These are phyloP conservation scores for Acanthosepion esculentum DNA, from an alignment of 2,888 invertebrate species.

Conservation along the genomic window DNA sequence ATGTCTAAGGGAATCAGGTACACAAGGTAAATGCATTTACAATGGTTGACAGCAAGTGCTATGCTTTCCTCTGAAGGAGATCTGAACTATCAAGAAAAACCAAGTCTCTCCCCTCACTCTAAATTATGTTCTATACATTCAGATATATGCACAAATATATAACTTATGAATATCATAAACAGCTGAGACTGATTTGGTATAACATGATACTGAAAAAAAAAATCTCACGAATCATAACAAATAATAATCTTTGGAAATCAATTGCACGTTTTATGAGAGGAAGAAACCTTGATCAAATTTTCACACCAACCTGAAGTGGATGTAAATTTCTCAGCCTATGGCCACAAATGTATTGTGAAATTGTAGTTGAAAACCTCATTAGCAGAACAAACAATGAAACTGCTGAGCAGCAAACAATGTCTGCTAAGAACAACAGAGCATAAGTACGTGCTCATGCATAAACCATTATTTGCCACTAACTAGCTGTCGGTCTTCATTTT, in stretches of 20 bases:
- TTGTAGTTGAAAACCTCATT: slow-evolving; percentile 33
- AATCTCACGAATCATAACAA: neutral
- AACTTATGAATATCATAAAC: neutral
- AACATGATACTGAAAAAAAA: neutral
- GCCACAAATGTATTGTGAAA: slow-evolving; percentile 33
- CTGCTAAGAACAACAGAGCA: slow-evolving; percentile 13
- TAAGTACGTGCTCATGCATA: neutral
- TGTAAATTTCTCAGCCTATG: neutral
- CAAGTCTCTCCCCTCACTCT: neutral
- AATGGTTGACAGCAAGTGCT: too few relatives aligned
- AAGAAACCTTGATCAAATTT: slow-evolving; percentile 10
- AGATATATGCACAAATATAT: neutral
- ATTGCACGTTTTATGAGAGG: neutral
- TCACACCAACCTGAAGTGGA: neutral
- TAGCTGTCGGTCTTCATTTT: slow-evolving; percentile 8
- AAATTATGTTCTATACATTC: neutral
- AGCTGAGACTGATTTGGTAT: too few relatives aligned
- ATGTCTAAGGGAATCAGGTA: too few relatives aligned
- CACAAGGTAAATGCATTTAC: too few relatives aligned
- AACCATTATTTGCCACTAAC: neutral
- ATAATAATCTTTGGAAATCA: neutral
- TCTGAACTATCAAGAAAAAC: neutral
- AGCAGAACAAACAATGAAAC: neutral
- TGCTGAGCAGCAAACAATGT: neutral
- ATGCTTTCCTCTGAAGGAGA: too few relatives aligned